Evolutionary conservation across 2,797 vertebrate genomes (phyloP), one percentile per base, ranked within the genome.

Genomic region (Premnoplex brunnescens): DNA sequence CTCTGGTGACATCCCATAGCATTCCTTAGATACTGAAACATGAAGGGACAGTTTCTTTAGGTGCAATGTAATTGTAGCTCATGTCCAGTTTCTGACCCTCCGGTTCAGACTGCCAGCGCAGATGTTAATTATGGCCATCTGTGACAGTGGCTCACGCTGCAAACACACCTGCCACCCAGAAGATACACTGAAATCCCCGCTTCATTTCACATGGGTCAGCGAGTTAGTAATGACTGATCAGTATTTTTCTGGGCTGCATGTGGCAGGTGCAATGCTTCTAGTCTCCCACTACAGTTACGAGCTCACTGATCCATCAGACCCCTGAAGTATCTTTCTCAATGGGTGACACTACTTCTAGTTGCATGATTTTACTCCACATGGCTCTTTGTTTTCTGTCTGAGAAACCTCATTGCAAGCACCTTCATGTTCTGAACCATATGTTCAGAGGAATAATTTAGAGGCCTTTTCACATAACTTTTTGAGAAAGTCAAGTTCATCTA

Each of bases 71-170:
- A 19, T 7, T 49, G 19, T 13, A 88, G 67, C 51, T 90, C n/a
- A 7, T 13, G 44, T 16, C 12, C 22, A 39, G 5, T 12, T 68
- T 26, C 60, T 41, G 43, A 58, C 55, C 58, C 41, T 76, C 62
- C 43, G 4, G 3, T 32, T 67, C 46, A 34, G n/a, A 14, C 21
- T 55, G 44, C 51, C 79, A 79, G 87, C 79, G 54, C 48, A 58
- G 27, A 7, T 81, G 66, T 91, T 95, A 97, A 95, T 94, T 81
- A 83, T 55, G 62, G 78, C 80, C 90, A 79, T 82, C 85, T 88
- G 88, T 34, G 72, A 67, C 2, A 3, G 56, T 60, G 69, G 59
- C 37, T 85, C 83, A 48, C 51, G 55, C 67, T 74, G 58, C 5
- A 11, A 85, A 85, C 85, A 62, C 24, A 44, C 22, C 93, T 93